Conservation (phyloP, 2,113 vertebrate genomes). For the Phylloscopus whistleri region DNA sequence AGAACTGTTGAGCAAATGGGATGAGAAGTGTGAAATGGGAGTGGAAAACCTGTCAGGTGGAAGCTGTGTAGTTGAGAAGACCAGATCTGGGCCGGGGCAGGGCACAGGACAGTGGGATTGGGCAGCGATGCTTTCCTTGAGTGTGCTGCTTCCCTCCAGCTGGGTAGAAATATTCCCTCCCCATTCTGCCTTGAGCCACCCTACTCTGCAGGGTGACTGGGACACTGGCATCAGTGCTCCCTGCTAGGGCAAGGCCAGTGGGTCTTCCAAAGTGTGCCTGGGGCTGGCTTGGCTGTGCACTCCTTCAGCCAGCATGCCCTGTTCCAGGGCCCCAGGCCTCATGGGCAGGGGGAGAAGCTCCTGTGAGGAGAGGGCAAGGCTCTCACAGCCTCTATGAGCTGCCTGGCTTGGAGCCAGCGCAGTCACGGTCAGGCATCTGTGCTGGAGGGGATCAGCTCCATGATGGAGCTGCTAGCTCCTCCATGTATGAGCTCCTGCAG, state of each 20-base stretch:
- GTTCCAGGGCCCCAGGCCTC: no score
- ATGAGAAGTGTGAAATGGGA: not conserved
- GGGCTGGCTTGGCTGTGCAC: not conserved
- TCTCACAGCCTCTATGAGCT: not conserved
- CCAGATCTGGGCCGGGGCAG: not conserved
- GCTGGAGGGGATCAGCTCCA: not conserved
- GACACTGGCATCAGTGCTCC: not conserved
- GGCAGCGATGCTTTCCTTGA: not conserved
- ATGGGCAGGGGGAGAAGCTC: not conserved
- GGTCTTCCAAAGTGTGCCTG: not conserved
- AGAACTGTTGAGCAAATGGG: not conserved
- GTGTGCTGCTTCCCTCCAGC: fast-evolving
- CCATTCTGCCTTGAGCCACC: not conserved
- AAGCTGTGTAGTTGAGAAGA: not conserved
- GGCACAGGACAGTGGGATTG: not conserved
- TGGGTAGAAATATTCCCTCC: not conserved
- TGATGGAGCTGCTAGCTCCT: not conserved
- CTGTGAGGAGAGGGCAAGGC: not conserved
- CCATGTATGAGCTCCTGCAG: not conserved
- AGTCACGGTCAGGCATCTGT: not conserved
- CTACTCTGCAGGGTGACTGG: not conserved
- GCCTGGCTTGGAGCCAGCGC: not conserved
- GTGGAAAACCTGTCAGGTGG: not conserved
- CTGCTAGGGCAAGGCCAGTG: fast-evolving
- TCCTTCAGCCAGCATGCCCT: not conserved